phyloP scores from a whole-genome alignment of 1,140 invertebrate species.

The Octopus sinensis region DNA sequence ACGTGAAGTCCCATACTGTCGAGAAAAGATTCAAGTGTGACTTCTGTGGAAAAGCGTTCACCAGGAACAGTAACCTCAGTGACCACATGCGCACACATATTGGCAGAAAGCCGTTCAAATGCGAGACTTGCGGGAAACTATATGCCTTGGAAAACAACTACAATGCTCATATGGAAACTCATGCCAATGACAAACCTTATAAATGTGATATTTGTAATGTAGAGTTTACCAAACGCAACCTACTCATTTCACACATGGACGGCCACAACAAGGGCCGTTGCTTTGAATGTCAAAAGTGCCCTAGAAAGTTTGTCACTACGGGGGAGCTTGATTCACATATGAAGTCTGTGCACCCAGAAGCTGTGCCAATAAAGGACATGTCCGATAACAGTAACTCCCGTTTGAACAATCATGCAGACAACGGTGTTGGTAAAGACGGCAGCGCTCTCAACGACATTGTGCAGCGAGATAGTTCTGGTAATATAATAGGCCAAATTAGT shows the following conservation, averaged over 20 bases:
- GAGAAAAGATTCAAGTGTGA: slow-evolving; percentile 24
- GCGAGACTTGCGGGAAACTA: slow-evolving; percentile 20
- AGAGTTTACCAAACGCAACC: not conserved
- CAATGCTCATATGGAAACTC: slow-evolving; percentile 22
- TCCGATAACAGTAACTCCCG: not conserved
- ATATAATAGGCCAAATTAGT: not conserved
- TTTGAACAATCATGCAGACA: not conserved
- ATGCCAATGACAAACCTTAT: slow-evolving; percentile 27
- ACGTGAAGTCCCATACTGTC: slow-evolving; percentile 12
- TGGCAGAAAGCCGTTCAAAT: slow-evolving; percentile 33
- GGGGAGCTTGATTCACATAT: not conserved
- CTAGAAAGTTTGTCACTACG: not conserved
- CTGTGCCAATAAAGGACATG: not conserved
- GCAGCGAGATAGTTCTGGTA: not conserved
- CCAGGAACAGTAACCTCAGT: slow-evolving; percentile 27
- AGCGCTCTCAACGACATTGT: not conserved
- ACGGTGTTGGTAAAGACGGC: not conserved
- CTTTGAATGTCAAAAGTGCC: not conserved
- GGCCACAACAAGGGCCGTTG: not conserved
- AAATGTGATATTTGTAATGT: slow-evolving; percentile 84
- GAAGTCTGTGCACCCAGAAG: not conserved
- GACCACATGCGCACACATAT: slow-evolving; percentile 41
- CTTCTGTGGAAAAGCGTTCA: slow-evolving; percentile 26
- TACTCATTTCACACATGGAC: not conserved
- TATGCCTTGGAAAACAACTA: slow-evolving; percentile 17